phyloP scores from a whole-genome alignment of 2,888 invertebrate genomes.

The Orthosia incerta region DNA sequence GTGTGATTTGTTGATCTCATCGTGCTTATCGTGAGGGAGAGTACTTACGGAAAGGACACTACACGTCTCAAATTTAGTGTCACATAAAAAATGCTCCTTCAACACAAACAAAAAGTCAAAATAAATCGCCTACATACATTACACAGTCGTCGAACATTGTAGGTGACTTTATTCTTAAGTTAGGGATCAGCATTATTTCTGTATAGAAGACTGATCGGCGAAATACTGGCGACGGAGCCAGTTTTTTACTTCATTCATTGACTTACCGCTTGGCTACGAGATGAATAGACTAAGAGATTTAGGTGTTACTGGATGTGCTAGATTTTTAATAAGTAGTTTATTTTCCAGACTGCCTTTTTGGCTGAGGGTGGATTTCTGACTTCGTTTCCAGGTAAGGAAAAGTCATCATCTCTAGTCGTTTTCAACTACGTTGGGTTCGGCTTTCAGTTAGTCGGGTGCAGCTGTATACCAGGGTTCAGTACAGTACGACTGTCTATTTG shows the following conservation, averaged over 20 bases:
- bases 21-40: too few relatives aligned
- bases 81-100: background rate
- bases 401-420: background rate
- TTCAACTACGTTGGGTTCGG: too few relatives aligned
- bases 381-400: background rate
- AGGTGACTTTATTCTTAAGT: slow-evolving; percentile 59
- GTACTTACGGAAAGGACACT: too few relatives aligned
- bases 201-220: slow-evolving; percentile 61
- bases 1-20: background rate
- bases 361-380: background rate
- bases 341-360: too few relatives aligned
- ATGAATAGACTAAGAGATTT: slow-evolving; percentile 51
- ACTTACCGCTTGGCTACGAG: slow-evolving; percentile 63
- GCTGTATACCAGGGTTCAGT: too few relatives aligned
- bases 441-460: too few relatives aligned
- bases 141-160: slow-evolving; percentile 36
- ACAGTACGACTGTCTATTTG: too few relatives aligned
- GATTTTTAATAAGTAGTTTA: too few relatives aligned
- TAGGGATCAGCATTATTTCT: slow-evolving; percentile 61
- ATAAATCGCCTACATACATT: slow-evolving; percentile 50
- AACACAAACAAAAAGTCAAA: slow-evolving; percentile 13
- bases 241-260: slow-evolving; percentile 68
- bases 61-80: background rate
- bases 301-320: slow-evolving; percentile 30
- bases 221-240: slow-evolving; percentile 42